Conservation (phyloP, 2,888 invertebrate species). For the Pecten maximus region DNA sequence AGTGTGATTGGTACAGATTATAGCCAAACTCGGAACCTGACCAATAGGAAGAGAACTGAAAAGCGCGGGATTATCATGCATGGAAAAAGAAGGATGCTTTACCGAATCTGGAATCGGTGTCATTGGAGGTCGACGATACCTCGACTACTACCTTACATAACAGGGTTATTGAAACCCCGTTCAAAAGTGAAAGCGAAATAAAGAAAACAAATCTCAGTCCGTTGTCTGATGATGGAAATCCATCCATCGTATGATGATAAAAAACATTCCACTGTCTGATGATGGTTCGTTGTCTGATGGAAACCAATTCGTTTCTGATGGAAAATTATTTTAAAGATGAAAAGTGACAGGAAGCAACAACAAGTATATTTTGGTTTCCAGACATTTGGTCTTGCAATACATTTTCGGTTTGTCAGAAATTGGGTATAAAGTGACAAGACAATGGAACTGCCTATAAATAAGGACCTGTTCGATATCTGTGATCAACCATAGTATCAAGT, state of each 20-base stretch:
- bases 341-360: not conserved
- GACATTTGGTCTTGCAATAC: not conserved
- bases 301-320: not conserved
- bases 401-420: not conserved
- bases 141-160: not conserved
- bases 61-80: not conserved
- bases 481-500: conserved; percentile 23
- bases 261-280: too few relatives aligned
- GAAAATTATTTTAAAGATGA: not conserved
- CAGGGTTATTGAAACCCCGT: not conserved
- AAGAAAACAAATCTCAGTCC: not conserved
- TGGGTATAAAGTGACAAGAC: not conserved
- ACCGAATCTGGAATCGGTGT: not conserved
- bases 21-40: not conserved
- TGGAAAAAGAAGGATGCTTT: not conserved
- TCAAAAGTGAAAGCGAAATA: not conserved
- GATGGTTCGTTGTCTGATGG: not conserved
- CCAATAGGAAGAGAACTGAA: not conserved
- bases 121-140: not conserved
- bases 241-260: too few relatives aligned
- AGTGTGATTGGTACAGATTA: not conserved
- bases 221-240: too few relatives aligned
- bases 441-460: not conserved
- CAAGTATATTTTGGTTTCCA: not conserved
- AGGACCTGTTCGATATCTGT: not conserved